Evolutionary conservation across 2,888 invertebrate genomes (phyloP).

Genomic region (Drosophila picticornis): DNA sequence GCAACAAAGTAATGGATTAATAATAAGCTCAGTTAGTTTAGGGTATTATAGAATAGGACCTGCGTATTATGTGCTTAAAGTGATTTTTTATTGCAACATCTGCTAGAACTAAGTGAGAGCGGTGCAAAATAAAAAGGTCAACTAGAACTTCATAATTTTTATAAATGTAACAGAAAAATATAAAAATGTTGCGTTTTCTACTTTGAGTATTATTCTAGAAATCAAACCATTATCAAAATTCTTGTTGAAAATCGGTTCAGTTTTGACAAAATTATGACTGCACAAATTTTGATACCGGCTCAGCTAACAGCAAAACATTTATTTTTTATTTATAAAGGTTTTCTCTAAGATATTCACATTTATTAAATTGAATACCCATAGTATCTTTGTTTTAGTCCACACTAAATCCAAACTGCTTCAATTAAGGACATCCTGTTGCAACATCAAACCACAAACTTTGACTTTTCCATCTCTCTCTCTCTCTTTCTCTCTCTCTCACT

Average conservation of each 20-base stretch:
- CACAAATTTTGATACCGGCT: background rate
- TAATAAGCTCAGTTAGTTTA: conserved; percentile 46
- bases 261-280: background rate
- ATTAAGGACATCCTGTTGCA: conserved; percentile 58
- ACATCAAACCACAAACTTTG: conserved; percentile 34
- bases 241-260: background rate
- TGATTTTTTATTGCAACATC: conserved; percentile 10
- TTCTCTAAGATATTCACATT: background rate
- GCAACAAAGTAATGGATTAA: conserved; percentile 60
- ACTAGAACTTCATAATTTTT: background rate
- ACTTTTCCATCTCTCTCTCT: background rate
- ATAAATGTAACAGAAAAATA: background rate
- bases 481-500: conserved; percentile 1
- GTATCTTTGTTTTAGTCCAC: background rate
- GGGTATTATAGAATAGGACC: conserved; percentile 11
- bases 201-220: background rate
- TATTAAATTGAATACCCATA: background rate
- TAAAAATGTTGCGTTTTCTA: too few species aligned
- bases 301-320: background rate
- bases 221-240: background rate
- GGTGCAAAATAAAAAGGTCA: conserved; percentile 1
- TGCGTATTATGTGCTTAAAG: conserved; percentile 15
- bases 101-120: background rate
- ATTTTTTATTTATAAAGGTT: background rate
- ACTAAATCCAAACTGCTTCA: conserved; percentile 55